These are phyloP conservation scores for rabbit (Oryctolagus cuniculus) DNA, from an alignment of 2,113 vertebrate species.

Conservation along the genomic window mOryCun1.1 NC_091448.1:57562501-57563000, in stretches of 20 bases:
- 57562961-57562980: not conserved
- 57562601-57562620: not conserved
- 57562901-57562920: not conserved
- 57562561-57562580: not conserved
- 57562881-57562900: not conserved
- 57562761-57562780: not conserved
- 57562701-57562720: not conserved
- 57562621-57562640: not conserved
- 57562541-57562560: not conserved
- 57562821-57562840: not conserved
- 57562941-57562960: not conserved
- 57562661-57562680: not conserved
- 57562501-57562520: not conserved
- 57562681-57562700: not conserved
- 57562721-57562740: not conserved
- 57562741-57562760: not conserved
- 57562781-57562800: not conserved
- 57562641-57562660: not conserved
- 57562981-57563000: not conserved
- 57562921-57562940: not conserved
- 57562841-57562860: not conserved
- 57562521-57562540: not conserved
- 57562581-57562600: not conserved
- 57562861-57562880: slow-evolving; percentile 17
- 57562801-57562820: not conserved